Conservation (phyloP, 2,113 vertebrate species). For the Chlamydotis undulata region DNA sequence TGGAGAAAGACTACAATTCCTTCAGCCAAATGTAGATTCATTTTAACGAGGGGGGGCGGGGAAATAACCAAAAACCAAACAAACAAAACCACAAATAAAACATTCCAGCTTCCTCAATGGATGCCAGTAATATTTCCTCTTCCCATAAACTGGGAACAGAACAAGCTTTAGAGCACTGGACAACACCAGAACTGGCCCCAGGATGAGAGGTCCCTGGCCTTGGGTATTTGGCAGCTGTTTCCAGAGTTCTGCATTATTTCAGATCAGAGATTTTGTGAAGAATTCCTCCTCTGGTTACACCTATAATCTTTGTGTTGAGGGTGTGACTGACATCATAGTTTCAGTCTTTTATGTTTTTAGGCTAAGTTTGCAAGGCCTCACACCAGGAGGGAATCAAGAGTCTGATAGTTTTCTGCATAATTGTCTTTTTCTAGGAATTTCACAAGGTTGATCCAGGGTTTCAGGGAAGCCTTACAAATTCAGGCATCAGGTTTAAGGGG, state of each 20-base stretch:
- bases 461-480: background rate
- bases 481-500: background rate
- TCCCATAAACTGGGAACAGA: background rate
- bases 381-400: background rate
- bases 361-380: constrained; percentile 1
- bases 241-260: constrained; percentile 48
- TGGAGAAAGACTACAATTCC: background rate
- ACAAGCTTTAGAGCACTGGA: background rate
- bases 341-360: constrained; percentile 27
- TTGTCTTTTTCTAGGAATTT: background rate
- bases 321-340: constrained; percentile 38
- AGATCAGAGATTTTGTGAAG: constrained; percentile 13
- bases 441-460: background rate
- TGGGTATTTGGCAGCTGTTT: constrained; percentile 14
- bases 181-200: background rate
- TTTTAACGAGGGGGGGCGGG: background rate
- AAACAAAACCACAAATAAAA: background rate
- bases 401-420: background rate
- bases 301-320: constrained; percentile 31
- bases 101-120: background rate
- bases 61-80: background rate
- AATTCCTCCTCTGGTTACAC: constrained; percentile 51
- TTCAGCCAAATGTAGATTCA: background rate
- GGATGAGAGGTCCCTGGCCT: background rate
- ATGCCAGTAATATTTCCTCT: background rate